Evolutionary conservation across 2,113 vertebrate species (phyloP).

Genomic region (Salvelinus alpinus): DNA sequence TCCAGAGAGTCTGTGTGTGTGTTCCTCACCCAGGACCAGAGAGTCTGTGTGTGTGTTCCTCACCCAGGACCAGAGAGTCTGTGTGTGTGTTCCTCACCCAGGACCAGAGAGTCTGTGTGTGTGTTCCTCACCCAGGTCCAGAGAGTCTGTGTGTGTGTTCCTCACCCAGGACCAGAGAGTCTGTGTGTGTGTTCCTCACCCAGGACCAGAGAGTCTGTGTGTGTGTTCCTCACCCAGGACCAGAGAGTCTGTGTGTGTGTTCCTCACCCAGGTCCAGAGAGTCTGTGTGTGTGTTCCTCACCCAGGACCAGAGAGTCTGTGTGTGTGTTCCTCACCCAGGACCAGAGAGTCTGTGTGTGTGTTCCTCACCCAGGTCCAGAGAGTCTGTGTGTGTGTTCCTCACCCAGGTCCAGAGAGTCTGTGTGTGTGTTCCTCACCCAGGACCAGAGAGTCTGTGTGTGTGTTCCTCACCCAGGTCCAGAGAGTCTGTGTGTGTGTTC

Average conservation of each 20-base stretch:
- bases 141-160: slow-evolving; percentile 62
- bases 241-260: slow-evolving; percentile 61
- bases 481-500: background rate
- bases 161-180: slow-evolving; percentile 93
- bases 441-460: too few species aligned
- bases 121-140: too few species aligned
- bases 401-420: too few species aligned
- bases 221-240: too few species aligned
- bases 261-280: slow-evolving; percentile 91
- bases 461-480: too few species aligned
- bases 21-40: slow-evolving; percentile 88
- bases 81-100: slow-evolving; percentile 86
- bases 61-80: slow-evolving; percentile 43
- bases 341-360: too few species aligned
- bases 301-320: too few species aligned
- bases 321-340: too few species aligned
- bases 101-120: slow-evolving; percentile 76
- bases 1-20: slow-evolving; percentile 87
- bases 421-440: too few species aligned
- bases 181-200: slow-evolving; percentile 37
- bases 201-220: too few species aligned
- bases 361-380: too few species aligned
- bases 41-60: slow-evolving; percentile 63
- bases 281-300: slow-evolving; percentile 50
- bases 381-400: too few species aligned